Conservation (phyloP, 2,888 invertebrate genomes). For the Rhyacophila evoluta region DNA sequence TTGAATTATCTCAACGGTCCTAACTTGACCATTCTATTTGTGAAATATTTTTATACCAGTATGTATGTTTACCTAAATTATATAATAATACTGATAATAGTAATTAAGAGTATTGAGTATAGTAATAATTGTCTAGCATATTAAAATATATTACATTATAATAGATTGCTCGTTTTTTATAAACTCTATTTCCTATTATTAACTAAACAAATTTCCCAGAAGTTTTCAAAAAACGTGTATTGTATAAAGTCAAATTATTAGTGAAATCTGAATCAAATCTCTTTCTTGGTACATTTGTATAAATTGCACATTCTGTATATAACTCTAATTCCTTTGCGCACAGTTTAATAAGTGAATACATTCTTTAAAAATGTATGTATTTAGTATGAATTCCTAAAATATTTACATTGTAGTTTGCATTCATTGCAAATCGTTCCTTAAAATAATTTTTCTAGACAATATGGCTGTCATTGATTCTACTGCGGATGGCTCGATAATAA, state of each 20-base stretch:
- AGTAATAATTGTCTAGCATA: constrained; percentile 4
- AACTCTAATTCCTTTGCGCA: background rate
- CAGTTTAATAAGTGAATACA: background rate
- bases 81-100: background rate
- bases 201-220: background rate
- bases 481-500: background rate
- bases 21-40: background rate
- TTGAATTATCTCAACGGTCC: background rate
- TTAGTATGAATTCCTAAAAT: background rate
- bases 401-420: background rate
- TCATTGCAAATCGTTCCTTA: background rate
- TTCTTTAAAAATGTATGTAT: background rate
- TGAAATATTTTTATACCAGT: constrained; percentile 21
- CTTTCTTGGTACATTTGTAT: background rate
- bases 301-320: background rate
- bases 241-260: constrained; percentile 4
- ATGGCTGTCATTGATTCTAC: background rate
- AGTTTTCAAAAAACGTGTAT: background rate
- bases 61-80: background rate
- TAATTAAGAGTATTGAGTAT: background rate
- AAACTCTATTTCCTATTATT: background rate
- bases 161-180: background rate
- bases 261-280: background rate
- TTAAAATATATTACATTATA: background rate
- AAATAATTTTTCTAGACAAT: background rate